phyloP scores from a whole-genome alignment of 2,113 vertebrate genomes.

The Sigmodon hispidus region DNA sequence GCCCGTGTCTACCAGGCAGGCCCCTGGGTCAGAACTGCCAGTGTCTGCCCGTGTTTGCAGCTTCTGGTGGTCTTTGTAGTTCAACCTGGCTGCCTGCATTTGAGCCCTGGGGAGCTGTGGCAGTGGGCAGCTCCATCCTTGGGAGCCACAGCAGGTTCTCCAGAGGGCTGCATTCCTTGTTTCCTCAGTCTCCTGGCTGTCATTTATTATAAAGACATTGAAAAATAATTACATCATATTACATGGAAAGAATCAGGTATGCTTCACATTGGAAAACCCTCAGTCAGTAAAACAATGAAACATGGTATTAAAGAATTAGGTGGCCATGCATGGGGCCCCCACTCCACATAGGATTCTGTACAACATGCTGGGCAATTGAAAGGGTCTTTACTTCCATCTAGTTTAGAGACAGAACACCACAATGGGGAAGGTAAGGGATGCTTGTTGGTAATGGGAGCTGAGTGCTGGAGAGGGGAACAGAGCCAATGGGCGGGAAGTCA shows the following conservation, averaged over 20 bases:
- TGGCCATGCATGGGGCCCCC: background rate
- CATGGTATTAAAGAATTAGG: background rate
- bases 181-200: background rate
- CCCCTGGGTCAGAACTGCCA: background rate
- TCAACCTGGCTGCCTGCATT: background rate
- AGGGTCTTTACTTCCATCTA: background rate
- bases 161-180: background rate
- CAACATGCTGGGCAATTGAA: background rate
- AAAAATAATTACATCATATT: background rate
- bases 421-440: background rate
- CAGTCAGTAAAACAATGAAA: background rate
- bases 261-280: background rate
- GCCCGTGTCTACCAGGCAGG: background rate
- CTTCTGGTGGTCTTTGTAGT: background rate
- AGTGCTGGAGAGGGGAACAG: background rate
- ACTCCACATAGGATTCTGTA: background rate
- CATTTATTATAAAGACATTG: conserved; percentile 7
- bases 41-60: background rate
- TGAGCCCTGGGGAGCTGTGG: background rate
- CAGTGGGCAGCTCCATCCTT: background rate
- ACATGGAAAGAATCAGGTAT: background rate
- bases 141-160: background rate
- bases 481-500: background rate
- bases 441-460: background rate
- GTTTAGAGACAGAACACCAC: background rate